These are phyloP conservation scores for Lathamus discolor DNA, from an alignment of 2,113 vertebrate genomes.

Conservation along the genomic window DNA sequence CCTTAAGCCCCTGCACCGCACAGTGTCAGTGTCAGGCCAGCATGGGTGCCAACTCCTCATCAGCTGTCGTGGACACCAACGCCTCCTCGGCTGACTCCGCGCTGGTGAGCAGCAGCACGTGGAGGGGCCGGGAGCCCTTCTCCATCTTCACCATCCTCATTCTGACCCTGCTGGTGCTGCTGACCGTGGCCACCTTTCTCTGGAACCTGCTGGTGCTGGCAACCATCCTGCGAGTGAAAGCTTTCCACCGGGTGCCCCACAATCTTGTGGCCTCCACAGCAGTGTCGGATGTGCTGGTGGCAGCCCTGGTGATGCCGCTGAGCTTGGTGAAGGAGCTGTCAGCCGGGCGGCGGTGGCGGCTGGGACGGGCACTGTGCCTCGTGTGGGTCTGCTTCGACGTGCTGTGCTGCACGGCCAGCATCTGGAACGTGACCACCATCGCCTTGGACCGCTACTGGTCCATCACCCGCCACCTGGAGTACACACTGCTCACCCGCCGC, in stretches of 20 bases:
- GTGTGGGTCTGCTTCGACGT: constrained; percentile 93
- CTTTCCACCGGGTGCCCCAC: constrained; percentile 93
- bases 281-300: constrained; percentile 91
- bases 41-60: background rate
- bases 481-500: constrained; percentile 87
- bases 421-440: constrained; percentile 95
- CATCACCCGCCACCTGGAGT: constrained; percentile 89
- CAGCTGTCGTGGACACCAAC: background rate
- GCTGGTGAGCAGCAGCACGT: background rate
- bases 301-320: constrained; percentile 92
- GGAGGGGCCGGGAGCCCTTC: constrained; percentile 62
- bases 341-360: constrained; percentile 80
- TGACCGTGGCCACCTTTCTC: constrained; percentile 83
- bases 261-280: constrained; percentile 95
- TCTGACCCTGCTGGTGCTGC: constrained; percentile 80
- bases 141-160: constrained; percentile 84
- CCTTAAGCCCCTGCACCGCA: background rate
- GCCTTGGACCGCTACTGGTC: constrained; percentile 96
- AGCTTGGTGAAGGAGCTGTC: constrained; percentile 90
- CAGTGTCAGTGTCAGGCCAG: background rate
- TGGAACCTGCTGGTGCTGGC: constrained; percentile 93
- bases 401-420: constrained; percentile 95
- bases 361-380: constrained; percentile 89
- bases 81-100: background rate
- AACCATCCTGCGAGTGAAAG: constrained; percentile 89